Evolutionary conservation across 2,888 invertebrate species (phyloP).

Genomic region (Troglohyphantes excavatus): DNA sequence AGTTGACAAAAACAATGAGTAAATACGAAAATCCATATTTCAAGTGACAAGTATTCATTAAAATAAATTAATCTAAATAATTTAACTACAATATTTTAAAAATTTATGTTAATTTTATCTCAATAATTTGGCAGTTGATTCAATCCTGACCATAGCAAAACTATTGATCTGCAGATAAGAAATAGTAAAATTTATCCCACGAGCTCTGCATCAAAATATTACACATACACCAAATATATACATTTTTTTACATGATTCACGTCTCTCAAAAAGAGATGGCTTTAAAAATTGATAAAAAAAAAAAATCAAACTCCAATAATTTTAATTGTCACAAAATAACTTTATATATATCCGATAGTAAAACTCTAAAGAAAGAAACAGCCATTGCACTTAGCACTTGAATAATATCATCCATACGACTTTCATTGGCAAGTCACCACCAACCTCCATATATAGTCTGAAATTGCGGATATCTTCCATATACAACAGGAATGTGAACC

Average conservation of each 20-base stretch:
- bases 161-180: not conserved
- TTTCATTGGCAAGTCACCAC: not conserved
- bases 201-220: not conserved
- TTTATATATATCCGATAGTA: slow-evolving; percentile 47
- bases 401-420: slow-evolving; percentile 30
- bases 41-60: too few relatives aligned
- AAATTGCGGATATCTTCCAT: not conserved
- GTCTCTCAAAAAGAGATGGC: not conserved
- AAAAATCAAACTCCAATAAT: slow-evolving; percentile 46
- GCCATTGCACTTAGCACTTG: slow-evolving; percentile 61
- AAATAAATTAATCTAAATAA: too few relatives aligned
- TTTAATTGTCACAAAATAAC: slow-evolving; percentile 36
- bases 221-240: not conserved
- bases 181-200: not conserved
- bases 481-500: not conserved
- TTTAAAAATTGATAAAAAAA: slow-evolving; percentile 22
- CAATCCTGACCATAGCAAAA: not conserved
- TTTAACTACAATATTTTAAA: too few relatives aligned
- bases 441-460: not conserved
- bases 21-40: too few relatives aligned
- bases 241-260: not conserved
- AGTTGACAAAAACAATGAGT: too few relatives aligned
- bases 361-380: slow-evolving; percentile 57
- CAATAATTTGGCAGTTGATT: not conserved
- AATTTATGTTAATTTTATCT: too few relatives aligned